phyloP scores from a whole-genome alignment of 2,113 vertebrate species.

The Spheniscus mendiculus region DNA sequence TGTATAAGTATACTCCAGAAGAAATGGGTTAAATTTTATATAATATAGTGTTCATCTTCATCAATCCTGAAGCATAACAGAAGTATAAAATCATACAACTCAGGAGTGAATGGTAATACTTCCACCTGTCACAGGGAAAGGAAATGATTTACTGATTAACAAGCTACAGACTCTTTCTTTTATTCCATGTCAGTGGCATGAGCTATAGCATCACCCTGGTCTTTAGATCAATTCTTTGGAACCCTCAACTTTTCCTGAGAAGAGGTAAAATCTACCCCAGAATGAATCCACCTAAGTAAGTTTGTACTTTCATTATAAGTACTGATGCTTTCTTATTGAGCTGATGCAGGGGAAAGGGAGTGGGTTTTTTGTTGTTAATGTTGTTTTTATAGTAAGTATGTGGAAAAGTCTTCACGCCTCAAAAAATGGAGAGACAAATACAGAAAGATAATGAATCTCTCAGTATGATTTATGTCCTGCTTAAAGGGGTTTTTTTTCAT shows the following conservation, averaged over 20 bases:
- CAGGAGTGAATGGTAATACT: neutral
- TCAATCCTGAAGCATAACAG: neutral
- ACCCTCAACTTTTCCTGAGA: neutral
- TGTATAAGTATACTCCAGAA: neutral
- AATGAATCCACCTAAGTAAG: neutral
- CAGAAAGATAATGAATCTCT: neutral
- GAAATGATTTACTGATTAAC: neutral
- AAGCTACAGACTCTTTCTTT: neutral
- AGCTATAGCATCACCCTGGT: neutral
- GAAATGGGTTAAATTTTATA: neutral
- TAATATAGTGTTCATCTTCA: neutral
- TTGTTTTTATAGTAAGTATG: neutral
- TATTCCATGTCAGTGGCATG: neutral
- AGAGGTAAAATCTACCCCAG: neutral
- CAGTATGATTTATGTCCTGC: neutral
- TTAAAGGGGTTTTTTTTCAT: conserved; percentile 12
- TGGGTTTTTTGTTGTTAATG: accelerated
- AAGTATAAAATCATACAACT: neutral
- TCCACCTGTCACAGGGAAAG: neutral
- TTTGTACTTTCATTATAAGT: neutral
- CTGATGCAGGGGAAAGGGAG: neutral
- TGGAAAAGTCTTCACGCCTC: neutral
- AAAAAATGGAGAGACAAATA: neutral
- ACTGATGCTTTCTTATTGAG: neutral
- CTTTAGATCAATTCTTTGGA: neutral